Base-by-base conservation (phyloP, 23 tunicate species). In the Phallusia fumigata region DNA sequence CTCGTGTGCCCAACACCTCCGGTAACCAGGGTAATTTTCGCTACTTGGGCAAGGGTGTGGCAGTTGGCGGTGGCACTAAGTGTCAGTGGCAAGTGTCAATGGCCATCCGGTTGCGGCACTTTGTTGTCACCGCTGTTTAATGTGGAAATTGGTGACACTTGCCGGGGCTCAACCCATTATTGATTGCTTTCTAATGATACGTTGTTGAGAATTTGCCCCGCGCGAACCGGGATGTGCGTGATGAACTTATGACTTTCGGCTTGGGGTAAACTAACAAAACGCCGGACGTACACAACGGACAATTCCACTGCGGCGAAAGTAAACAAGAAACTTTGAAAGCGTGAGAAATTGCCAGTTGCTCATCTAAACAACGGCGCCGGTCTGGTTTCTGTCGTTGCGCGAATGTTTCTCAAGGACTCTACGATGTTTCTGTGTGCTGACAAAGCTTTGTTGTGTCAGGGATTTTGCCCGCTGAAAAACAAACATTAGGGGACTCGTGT, bases 81-180 rank as follows among this genome's bases (percentile, higher is more conserved):
- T 58, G 69, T 2, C 69, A 58, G 16, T 58, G 69, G 5, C 69
- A 58, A 21, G 69, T 58, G 69, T 58, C 69, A 58, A 58, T 58
- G 26, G 28, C 16, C 16, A 6, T 58, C 69, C 69, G 8, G 47
- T 10, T 8, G 69, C 28, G 69, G 26, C 69, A 13, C 28, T 22
- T 22, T 24, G 26, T 58, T 58, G 15, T 13, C 3, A 1, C 28
- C 69, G 69, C 69, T 2, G 69, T 24, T 58, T 58, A 58, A 58
- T 58, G 69, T 58, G 69, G 69, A 58, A 58, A 58, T 58, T 58
- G 69, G 58, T 24, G 69, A 24, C 69, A 8, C 15, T 13, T 58
- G 15, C 15, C 16, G 13, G 13, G 13, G 69, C 13, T 24, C 15
- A 5, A 16, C 3, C 5, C 26, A 13, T 5, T 58, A 24, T 6